These are phyloP conservation scores for Pangasius larnaudii DNA, from an alignment of 2,797 vertebrate species.

Conservation along the genomic window DNA sequence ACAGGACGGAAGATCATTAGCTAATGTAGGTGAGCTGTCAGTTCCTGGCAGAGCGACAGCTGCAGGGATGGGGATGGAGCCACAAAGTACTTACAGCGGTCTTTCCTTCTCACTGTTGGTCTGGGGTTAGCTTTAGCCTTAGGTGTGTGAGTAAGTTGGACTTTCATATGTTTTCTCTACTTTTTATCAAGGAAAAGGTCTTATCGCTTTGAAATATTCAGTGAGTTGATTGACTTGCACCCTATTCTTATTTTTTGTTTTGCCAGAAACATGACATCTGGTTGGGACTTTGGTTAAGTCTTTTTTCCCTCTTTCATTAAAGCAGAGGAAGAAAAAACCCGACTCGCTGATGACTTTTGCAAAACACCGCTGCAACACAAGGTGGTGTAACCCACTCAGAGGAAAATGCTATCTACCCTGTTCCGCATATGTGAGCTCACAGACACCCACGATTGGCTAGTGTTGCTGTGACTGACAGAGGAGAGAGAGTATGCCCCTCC, in stretches of 20 bases:
- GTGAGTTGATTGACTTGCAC: background rate
- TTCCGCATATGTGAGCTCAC: background rate
- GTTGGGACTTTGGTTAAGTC: background rate
- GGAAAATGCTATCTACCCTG: background rate
- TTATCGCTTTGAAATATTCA: background rate
- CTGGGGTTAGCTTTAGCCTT: background rate
- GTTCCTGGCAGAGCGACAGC: slow-evolving; percentile 51
- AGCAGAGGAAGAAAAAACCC: background rate
- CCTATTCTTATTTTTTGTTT: background rate
- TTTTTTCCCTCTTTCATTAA: background rate
- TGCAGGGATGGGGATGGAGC: slow-evolving; percentile 25
- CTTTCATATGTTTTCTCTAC: background rate
- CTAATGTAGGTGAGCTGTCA: slow-evolving; percentile 57
- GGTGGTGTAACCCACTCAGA: background rate
- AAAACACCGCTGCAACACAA: background rate
- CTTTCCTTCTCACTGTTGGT: background rate
- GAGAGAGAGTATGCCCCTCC: background rate
- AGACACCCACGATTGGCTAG: background rate
- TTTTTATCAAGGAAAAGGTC: background rate
- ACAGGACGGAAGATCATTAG: slow-evolving; percentile 57
- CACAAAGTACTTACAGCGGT: background rate
- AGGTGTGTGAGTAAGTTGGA: background rate
- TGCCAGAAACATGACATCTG: background rate
- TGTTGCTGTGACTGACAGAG: background rate
- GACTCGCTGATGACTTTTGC: background rate